Evolutionary conservation across 2,797 vertebrate genomes (phyloP).

Genomic region (Peromyscus attwateri): DNA sequence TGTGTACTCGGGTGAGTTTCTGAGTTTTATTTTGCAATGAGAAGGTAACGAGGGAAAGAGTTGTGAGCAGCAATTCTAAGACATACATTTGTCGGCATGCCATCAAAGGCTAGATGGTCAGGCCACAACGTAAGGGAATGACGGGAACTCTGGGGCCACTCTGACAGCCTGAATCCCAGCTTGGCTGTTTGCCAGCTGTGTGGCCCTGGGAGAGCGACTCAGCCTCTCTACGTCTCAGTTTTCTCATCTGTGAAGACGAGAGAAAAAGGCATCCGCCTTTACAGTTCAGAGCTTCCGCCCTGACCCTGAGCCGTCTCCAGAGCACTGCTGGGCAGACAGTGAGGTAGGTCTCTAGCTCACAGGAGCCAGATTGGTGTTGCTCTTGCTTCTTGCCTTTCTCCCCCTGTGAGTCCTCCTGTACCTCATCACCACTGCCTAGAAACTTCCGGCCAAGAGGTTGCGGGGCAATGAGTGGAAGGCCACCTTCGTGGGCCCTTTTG

Average conservation of each 20-base stretch:
- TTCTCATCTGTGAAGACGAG: conserved; percentile 40
- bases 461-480: neutral
- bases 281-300: neutral
- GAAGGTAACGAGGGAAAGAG: neutral
- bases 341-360: neutral
- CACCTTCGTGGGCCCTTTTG: neutral
- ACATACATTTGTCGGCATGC: neutral
- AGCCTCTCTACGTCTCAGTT: neutral
- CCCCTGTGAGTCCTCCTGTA: neutral
- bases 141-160: neutral
- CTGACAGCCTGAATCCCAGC: neutral
- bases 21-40: neutral
- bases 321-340: neutral
- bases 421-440: neutral
- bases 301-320: neutral
- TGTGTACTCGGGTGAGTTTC: neutral
- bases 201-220: neutral
- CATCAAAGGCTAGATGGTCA: neutral
- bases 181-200: neutral
- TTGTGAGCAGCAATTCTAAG: neutral
- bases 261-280: neutral
- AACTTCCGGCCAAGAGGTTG: neutral
- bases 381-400: neutral
- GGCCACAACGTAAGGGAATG: neutral
- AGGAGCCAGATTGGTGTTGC: neutral